A percentile compares a stretch with the other conserved stretches of the same genome.
phyloP scores from a whole-genome alignment of 1,140 invertebrate species.

The Neodiprion fabricii region DNA sequence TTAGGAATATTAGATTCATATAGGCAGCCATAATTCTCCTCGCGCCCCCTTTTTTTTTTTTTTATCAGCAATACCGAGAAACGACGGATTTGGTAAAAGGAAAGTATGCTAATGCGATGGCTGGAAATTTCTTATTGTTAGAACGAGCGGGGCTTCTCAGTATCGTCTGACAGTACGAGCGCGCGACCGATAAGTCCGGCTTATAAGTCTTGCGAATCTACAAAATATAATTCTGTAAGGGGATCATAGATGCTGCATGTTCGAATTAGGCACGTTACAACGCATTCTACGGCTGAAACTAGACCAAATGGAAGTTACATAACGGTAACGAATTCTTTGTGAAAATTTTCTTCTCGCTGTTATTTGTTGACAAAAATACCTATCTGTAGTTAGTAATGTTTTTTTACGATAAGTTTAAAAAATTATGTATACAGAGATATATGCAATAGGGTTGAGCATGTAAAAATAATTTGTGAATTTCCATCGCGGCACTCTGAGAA shows the following conservation, averaged over 20 bases:
- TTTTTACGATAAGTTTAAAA: not conserved
- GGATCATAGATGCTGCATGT: not conserved
- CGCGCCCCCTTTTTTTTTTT: too few species aligned
- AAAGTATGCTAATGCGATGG: not conserved
- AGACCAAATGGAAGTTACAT: not conserved
- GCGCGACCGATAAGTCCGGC: not conserved
- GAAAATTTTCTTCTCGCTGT: too few species aligned
- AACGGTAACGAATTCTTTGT: too few species aligned
- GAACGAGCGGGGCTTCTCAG: not conserved
- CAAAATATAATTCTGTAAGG: not conserved
- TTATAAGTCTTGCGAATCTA: not conserved
- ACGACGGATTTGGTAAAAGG: too few species aligned
- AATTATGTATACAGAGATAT: too few species aligned
- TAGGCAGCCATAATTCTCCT: too few species aligned
- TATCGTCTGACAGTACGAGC: not conserved
- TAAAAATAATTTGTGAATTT: too few species aligned
- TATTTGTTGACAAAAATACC: slow-evolving; percentile 11
- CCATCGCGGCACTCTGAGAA: too few species aligned
- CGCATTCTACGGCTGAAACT: not conserved
- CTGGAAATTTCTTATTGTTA: not conserved
- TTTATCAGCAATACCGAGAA: too few species aligned
- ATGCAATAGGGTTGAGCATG: too few species aligned
- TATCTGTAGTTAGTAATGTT: slow-evolving; percentile 25
- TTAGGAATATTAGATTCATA: too few species aligned
- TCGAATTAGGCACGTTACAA: too few species aligned